A percentile compares a stretch with the other conserved stretches of the same genome.
These are phyloP conservation scores for Clanis bilineata DNA, from an alignment of 2,888 invertebrate genomes.

Conservation along the genomic window DNA sequence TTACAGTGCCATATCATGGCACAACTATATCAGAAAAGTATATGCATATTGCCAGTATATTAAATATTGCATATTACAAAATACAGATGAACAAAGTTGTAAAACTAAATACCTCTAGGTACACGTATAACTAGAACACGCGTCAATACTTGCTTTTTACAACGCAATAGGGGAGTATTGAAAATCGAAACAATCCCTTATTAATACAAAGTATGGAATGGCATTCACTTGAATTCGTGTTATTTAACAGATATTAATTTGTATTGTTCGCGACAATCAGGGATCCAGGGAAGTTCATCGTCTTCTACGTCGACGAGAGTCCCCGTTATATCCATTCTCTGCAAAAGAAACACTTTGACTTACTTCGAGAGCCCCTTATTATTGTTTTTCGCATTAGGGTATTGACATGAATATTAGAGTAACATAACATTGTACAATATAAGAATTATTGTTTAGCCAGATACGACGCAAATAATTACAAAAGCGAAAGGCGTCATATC, in stretches of 20 bases:
- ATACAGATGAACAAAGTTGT: background rate
- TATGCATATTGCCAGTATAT: background rate
- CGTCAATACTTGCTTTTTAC: background rate
- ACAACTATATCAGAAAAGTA: background rate
- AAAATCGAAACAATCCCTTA: constrained; percentile 9
- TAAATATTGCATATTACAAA: constrained; percentile 7
- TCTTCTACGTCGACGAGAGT: constrained; percentile 75
- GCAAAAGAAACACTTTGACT: constrained; percentile 48
- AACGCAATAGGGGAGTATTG: background rate
- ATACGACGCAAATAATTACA: constrained; percentile 7
- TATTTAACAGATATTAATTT: background rate
- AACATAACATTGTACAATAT: constrained; percentile 28
- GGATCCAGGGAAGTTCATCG: constrained; percentile 47
- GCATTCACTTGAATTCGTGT: constrained; percentile 6
- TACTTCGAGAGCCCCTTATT: background rate
- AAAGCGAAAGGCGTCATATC: constrained; percentile 32
- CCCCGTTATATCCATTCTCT: constrained; percentile 77
- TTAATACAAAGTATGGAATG: constrained; percentile 22
- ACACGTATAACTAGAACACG: background rate
- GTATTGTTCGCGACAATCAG: constrained; percentile 5
- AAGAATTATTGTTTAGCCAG: constrained; percentile 1
- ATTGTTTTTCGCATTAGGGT: constrained; percentile 1
- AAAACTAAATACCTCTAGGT: constrained; percentile 1
- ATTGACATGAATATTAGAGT: constrained; percentile 34
- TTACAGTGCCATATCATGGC: background rate